Evolutionary conservation across 2,888 invertebrate species (phyloP), one percentile per base, ranked within the genome.

Genomic region (Leistus spinibarbis): DNA sequence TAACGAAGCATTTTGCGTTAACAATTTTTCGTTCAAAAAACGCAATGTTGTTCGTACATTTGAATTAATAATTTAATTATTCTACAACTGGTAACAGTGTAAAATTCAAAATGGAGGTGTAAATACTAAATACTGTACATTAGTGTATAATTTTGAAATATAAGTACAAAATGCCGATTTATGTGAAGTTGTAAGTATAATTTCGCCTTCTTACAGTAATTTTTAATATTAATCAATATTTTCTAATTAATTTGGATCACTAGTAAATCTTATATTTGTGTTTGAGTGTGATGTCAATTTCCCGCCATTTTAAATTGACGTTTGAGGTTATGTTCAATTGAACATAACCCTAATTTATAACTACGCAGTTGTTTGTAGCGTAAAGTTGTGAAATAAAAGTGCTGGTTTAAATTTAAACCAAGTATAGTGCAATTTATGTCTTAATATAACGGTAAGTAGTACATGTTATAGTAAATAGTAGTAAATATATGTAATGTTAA

Each of bases 141-240:
- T 40, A 1, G 10, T 40, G 7, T 40, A 40, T 3, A 40, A 40
- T 40, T 40, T 24, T 24, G 24, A 24, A 4, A 10, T 40, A 10
- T 40, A 1, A 40, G 13, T 67, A 2, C 53, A 76, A 70, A 56
- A 80, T 80, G 81, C 77, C 80, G 1, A 80, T 80, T 71, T 69
- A 79, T 64, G 78, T 81, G 54, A 80, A 79, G 79, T 60, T 76
- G 81, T 81, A 78, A 81, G 80, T 80, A 69, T 67, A 19, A 24
- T 56, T 73, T 20, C 23, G n/a, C n/a, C n/a, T n/a, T n/a, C n/a
- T 9, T 53, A 19, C 19, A 66, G 54, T 20, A 24, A 69, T 24
- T 13, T 40, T 13, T 40, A 40, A 1, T 40, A 10, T 10, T 40
- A 10, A 40, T 40, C 13, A 40, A 40, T 24, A 7, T 24, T 24